Percentiles rank a stretch among this genome's conserved stretches.
Evolutionary conservation across 2,888 invertebrate species (phyloP).

Genomic region (Acanthacorydalis orientalis): DNA sequence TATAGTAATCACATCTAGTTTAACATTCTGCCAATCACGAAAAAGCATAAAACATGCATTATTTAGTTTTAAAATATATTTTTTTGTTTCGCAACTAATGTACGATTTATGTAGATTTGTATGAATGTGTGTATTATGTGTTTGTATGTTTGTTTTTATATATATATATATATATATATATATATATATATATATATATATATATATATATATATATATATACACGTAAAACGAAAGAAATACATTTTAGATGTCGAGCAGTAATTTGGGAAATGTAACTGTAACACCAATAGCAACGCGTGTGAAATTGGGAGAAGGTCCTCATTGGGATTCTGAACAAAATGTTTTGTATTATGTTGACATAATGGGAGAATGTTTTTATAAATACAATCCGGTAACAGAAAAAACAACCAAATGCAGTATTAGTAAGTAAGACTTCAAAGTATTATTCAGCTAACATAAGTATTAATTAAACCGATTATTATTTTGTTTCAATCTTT

Average conservation of each 20-base stretch:
- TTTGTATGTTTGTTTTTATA: not conserved
- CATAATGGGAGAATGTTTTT: conserved; percentile 31
- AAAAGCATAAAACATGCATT: too few relatives aligned
- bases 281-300: too few relatives aligned
- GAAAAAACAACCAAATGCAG: conserved; percentile 31
- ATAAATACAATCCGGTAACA: conserved; percentile 32
- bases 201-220: conserved; percentile 1
- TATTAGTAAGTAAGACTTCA: conserved; percentile 24
- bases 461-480: too few relatives aligned
- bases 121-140: not conserved
- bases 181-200: not conserved
- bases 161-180: not conserved
- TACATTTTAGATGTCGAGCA: too few relatives aligned
- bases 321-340: conserved; percentile 46
- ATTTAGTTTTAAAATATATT: too few relatives aligned
- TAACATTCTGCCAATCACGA: too few relatives aligned
- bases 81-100: too few relatives aligned
- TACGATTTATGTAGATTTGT: not conserved
- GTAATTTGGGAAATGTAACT: too few relatives aligned
- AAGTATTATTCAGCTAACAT: too few relatives aligned
- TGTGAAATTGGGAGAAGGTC: conserved; percentile 43
- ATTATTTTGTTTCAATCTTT: too few relatives aligned
- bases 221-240: not conserved
- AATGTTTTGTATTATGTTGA: conserved; percentile 51
- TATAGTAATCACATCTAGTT: too few relatives aligned